Conservation (phyloP, 2,113 vertebrate genomes). For the Grammomys surdaster region DNA sequence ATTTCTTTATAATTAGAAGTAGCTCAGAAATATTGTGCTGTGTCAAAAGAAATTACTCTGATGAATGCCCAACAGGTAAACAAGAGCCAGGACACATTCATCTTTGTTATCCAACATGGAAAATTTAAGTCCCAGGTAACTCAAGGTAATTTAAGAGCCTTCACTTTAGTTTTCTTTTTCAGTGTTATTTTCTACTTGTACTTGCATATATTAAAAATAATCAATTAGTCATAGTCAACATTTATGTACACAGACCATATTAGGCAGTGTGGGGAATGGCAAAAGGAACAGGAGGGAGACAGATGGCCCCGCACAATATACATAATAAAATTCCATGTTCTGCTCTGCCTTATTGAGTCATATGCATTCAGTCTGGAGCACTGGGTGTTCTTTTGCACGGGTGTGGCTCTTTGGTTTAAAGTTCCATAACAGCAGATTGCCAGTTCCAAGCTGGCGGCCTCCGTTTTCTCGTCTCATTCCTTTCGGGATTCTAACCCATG, state of each 20-base stretch:
- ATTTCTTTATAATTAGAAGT: conserved; percentile 24
- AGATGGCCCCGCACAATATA: conserved; percentile 65
- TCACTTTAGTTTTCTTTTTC: conserved; percentile 65
- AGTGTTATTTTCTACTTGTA: conserved; percentile 64
- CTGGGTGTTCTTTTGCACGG: conserved; percentile 47
- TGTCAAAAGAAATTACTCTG: not conserved
- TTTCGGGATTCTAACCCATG: not conserved
- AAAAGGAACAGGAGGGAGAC: conserved; percentile 70
- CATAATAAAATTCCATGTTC: conserved; percentile 62
- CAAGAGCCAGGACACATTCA: conserved; percentile 42
- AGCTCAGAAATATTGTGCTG: conserved; percentile 12
- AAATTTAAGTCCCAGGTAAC: conserved; percentile 68
- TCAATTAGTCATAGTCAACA: conserved; percentile 78
- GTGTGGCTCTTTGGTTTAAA: not conserved
- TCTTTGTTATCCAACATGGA: conserved; percentile 8
- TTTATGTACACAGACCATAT: conserved; percentile 71
- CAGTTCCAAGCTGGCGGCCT: not conserved
- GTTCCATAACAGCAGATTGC: conserved; percentile 2
- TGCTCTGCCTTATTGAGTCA: conserved; percentile 18
- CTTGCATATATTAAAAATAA: conserved; percentile 74
- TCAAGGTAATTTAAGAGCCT: conserved; percentile 58
- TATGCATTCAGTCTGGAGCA: conserved; percentile 28
- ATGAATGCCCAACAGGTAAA: conserved; percentile 14
- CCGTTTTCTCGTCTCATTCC: not conserved
- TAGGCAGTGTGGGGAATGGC: conserved; percentile 50